A percentile compares a stretch with the other conserved stretches of the same genome.
Evolutionary conservation across 64 coral and sea anemone species (phyloP).

Genomic region (Exaiptasia diaphana): DNA sequence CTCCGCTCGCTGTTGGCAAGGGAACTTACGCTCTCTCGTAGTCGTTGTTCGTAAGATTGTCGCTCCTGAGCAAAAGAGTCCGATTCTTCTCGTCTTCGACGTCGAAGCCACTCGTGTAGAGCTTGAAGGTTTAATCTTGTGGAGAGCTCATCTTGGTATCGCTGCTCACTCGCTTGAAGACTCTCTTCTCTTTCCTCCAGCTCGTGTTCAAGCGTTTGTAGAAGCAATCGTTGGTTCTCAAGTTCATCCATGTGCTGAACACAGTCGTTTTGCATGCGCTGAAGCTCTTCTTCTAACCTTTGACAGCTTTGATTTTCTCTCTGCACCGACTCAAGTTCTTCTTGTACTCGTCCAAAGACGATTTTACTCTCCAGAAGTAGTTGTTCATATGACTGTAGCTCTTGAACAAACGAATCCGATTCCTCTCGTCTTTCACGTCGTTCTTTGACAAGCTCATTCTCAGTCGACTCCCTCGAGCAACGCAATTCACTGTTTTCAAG

Average conservation of each 20-base stretch:
- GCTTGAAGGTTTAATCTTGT: slow-evolving; percentile 46
- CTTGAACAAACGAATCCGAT: slow-evolving; percentile 25
- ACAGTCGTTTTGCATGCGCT: slow-evolving; percentile 38
- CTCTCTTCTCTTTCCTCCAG: slow-evolving; percentile 43
- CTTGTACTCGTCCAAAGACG: slow-evolving; percentile 49
- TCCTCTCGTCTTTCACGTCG: slow-evolving; percentile 22
- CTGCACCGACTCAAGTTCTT: slow-evolving; percentile 18
- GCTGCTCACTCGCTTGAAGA: slow-evolving; percentile 38
- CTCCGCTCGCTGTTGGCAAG: slow-evolving; percentile 38
- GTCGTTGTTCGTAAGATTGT: slow-evolving; percentile 48
- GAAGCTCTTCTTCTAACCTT: slow-evolving; percentile 14
- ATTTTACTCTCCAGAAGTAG: slow-evolving; percentile 48
- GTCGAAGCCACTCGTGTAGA: slow-evolving; percentile 57
- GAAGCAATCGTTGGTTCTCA: slow-evolving; percentile 71
- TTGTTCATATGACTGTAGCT: slow-evolving; percentile 46
- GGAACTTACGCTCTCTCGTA: slow-evolving; percentile 48
- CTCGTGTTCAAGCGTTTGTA: slow-evolving; percentile 49
- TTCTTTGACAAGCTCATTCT: slow-evolving; percentile 50
- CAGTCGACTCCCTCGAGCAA: background rate
- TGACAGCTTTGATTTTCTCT: slow-evolving; percentile 6
- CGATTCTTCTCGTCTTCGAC: slow-evolving; percentile 21
- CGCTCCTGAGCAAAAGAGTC: slow-evolving; percentile 29
- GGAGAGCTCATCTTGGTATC: slow-evolving; percentile 56
- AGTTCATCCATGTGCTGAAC: slow-evolving; percentile 61
- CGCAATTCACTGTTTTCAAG: slow-evolving; percentile 44